Evolutionary conservation across 2,113 vertebrate species (phyloP).

Genomic region (Chaetops frenatus): DNA sequence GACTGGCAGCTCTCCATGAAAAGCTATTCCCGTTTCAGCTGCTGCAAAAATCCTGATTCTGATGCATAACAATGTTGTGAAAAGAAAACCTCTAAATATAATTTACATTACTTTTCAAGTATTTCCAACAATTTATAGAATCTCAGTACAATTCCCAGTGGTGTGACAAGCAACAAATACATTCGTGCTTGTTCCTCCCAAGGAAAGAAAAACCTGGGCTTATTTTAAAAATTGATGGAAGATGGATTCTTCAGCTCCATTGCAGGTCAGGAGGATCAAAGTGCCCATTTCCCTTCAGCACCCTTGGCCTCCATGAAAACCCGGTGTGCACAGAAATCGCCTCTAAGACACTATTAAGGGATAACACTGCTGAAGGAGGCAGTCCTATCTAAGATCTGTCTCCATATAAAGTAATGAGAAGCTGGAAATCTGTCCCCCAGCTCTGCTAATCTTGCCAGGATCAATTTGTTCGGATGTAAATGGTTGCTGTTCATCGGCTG

Average conservation of each 20-base stretch:
- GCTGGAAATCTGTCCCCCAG: conserved; percentile 34
- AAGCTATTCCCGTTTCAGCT: neutral
- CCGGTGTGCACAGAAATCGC: neutral
- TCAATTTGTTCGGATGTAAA: neutral
- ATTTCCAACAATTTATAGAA: neutral
- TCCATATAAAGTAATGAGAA: neutral
- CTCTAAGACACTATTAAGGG: neutral
- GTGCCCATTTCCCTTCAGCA: neutral
- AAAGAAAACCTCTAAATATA: neutral
- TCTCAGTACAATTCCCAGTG: neutral
- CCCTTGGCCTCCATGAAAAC: neutral
- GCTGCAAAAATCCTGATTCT: neutral
- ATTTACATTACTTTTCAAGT: neutral
- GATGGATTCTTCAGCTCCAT: neutral
- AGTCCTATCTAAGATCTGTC: neutral
- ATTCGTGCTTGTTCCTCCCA: neutral
- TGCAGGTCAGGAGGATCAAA: neutral
- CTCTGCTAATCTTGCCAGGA: conserved; percentile 15
- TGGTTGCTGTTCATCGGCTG: neutral
- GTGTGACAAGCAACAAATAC: neutral
- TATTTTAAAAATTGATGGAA: neutral
- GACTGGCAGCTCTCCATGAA: neutral
- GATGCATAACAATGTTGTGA: neutral
- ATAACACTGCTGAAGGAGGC: neutral
- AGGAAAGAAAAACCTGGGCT: neutral